Base-by-base conservation (phyloP, 2,113 vertebrate genomes). In the Cisticola juncidis region DNA sequence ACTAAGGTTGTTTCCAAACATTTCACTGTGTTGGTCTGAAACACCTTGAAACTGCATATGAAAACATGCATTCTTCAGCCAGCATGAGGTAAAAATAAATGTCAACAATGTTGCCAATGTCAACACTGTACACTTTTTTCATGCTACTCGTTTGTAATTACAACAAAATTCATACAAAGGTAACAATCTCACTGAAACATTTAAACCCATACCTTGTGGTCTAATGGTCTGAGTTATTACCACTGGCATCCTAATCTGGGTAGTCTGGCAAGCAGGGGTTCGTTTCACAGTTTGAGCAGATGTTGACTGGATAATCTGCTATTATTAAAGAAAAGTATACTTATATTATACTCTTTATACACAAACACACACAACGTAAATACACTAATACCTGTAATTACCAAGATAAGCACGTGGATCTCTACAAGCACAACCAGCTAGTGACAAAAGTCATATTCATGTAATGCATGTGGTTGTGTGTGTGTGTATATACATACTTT, bases 211-310 rank as follows among this genome's bases (percentile, higher is more conserved):
- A 99, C 98, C 98, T 98, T 98, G 98, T 61, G 97, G 81, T 97
- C 98, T 98, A 96, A 98, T 94, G 51, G 98, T 98, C 97, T 98
- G 98, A 54, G 98, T 98, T 97, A 98, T 98, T 97, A 98, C 98
- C 94, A 98, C 96, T 33, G 98, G 98, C 98, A 99, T 98, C 87
- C 98, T 98, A 93, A 98, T 98, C 96, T 98, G 98, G 93, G 98
- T 97, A 81, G 98, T 95, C 73, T 98, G 90, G 62, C 97, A 91
- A 92, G 97, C 97, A 60, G 82, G 79, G 82, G 96, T 96, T 94
- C 98, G 97, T 97, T 98, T 99, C 81, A 98, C 86, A 92, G 97
- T 97, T 98, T 99, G 97, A 96, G 92, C 88, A 96, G 92, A 95
- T 97, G 96, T 93, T 94, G 95, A 87, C 88, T 97, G 89, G 92